Conservation (phyloP, 2,797 vertebrate genomes). For the Ficedula albicollis region DNA sequence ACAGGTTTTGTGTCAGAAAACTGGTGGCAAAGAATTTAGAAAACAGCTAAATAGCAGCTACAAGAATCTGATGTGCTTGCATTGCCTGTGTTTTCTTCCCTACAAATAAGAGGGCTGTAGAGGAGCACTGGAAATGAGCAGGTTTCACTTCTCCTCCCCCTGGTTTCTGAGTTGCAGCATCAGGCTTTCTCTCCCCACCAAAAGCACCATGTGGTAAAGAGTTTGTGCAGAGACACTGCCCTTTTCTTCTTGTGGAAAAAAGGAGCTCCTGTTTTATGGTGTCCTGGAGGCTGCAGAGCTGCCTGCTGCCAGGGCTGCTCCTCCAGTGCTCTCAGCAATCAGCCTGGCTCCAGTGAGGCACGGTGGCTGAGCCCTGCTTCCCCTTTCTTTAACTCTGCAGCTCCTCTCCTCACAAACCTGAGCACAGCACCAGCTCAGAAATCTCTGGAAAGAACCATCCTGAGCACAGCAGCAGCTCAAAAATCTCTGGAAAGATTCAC, state of each 20-base stretch:
- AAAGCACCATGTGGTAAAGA: conserved; percentile 75
- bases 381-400: not conserved
- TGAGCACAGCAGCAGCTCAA: not conserved
- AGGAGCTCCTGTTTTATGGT: conserved; percentile 76
- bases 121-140: not conserved
- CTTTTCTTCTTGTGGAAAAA: conserved; percentile 80
- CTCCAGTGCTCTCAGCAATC: conserved; percentile 59
- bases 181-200: conserved; percentile 53
- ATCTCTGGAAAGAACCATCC: not conserved
- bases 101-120: not conserved
- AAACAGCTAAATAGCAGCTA: not conserved
- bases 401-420: not conserved
- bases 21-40: rapidly evolving
- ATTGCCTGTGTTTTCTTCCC: not conserved
- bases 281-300: conserved; percentile 64
- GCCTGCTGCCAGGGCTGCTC: conserved; percentile 59
- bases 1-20: not conserved
- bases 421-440: conserved; percentile 18
- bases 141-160: not conserved
- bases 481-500: conserved; percentile 1
- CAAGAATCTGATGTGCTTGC: not conserved
- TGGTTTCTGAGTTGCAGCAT: not conserved
- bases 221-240: conserved; percentile 73
- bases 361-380: not conserved
- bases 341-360: conserved; percentile 7